Evolutionary conservation across 2,888 invertebrate species (phyloP).

Genomic region (Dasysyrphus albostriatus): DNA sequence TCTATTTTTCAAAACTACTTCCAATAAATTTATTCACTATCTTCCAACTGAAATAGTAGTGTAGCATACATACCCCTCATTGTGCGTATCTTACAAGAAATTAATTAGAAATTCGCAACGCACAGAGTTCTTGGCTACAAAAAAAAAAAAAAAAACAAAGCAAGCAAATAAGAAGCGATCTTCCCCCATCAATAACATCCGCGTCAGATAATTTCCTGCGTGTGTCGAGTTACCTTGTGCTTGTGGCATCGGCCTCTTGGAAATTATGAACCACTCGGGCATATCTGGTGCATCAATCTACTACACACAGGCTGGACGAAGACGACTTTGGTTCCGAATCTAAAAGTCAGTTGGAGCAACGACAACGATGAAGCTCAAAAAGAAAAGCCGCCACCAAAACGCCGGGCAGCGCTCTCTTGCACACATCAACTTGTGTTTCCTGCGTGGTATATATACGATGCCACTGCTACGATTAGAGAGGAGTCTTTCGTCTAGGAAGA

Average conservation of each 20-base stretch:
- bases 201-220: conserved; percentile 69
- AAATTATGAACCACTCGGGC: conserved; percentile 73
- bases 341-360: conserved; percentile 28
- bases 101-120: conserved; percentile 68
- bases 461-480: conserved; percentile 68
- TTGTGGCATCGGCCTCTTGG: conserved; percentile 34
- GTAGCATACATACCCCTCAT: background rate
- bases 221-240: conserved; percentile 56
- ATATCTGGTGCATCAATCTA: conserved; percentile 74
- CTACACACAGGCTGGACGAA: conserved; percentile 52
- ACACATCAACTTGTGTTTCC: conserved; percentile 41
- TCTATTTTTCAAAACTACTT: background rate
- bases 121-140: conserved; percentile 15
- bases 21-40: background rate
- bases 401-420: conserved; percentile 1
- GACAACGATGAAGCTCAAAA: conserved; percentile 64
- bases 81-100: conserved; percentile 52
- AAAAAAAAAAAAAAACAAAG: background rate
- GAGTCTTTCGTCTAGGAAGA: conserved; percentile 68
- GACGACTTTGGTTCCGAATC: conserved; percentile 29
- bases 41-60: background rate
- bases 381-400: conserved; percentile 69
- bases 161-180: conserved; percentile 5
- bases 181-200: conserved; percentile 11
- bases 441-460: conserved; percentile 65